These are phyloP conservation scores for Chloromyia formosa DNA, from an alignment of 2,888 invertebrate species.

Conservation along the genomic window DNA sequence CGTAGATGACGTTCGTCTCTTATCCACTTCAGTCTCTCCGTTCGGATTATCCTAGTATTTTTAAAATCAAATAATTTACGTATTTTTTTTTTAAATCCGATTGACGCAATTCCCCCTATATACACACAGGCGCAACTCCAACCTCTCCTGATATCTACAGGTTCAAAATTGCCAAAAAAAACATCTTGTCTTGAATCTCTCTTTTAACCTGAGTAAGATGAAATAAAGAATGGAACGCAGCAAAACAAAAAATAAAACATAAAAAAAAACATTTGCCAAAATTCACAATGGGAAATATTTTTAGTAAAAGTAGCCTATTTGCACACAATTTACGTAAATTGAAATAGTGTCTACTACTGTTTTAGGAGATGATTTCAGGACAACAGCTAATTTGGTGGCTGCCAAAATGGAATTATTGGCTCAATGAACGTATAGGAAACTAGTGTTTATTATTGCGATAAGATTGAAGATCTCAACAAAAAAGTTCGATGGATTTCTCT, in stretches of 20 bases:
- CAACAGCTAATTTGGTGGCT: not conserved
- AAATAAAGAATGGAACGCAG: too few species aligned
- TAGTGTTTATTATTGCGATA: not conserved
- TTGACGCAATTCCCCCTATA: not conserved
- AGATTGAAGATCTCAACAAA: not conserved
- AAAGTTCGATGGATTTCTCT: not conserved
- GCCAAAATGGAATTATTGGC: not conserved
- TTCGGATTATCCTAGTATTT: not conserved
- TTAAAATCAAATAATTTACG: not conserved
- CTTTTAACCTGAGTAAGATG: too few species aligned
- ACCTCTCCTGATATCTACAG: not conserved
- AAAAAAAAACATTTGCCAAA: not conserved
- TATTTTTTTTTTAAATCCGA: not conserved
- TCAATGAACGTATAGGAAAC: not conserved
- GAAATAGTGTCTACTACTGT: not conserved
- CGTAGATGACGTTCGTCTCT: too few species aligned
- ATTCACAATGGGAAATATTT: not conserved
- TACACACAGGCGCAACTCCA: not conserved
- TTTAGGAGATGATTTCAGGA: constrained; percentile 9
- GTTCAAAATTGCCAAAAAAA: not conserved
- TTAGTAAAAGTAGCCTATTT: not conserved
- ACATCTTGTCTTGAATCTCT: not conserved
- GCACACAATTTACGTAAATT: constrained; percentile 14
- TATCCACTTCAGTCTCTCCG: too few species aligned
- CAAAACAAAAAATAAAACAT: not conserved